Evolutionary conservation across 2,797 vertebrate species (phyloP).

Genomic region (Dipus sagitta): DNA sequence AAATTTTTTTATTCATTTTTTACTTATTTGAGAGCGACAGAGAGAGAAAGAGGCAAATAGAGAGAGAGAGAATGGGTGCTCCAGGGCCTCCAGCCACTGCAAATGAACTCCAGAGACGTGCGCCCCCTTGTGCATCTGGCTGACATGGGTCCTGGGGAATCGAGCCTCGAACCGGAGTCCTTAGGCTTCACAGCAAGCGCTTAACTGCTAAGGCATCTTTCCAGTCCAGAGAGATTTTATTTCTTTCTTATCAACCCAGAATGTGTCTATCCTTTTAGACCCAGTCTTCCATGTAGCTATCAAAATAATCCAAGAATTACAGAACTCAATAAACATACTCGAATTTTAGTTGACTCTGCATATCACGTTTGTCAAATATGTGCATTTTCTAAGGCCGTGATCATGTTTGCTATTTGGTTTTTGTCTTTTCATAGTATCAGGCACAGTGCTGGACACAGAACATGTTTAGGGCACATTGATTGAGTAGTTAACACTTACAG

Average conservation of each 20-base stretch:
- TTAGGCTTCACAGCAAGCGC: too few species aligned
- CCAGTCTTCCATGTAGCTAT: neutral
- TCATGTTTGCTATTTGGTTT: neutral
- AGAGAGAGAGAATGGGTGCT: too few species aligned
- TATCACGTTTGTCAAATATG: neutral
- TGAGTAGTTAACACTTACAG: neutral
- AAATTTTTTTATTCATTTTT: too few species aligned
- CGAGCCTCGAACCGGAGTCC: too few species aligned
- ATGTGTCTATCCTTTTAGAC: neutral
- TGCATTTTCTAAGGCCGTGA: neutral
- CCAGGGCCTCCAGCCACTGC: too few species aligned
- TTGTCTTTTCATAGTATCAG: neutral
- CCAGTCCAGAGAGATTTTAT: neutral
- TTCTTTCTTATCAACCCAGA: neutral
- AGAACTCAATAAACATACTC: neutral
- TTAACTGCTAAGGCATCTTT: too few species aligned
- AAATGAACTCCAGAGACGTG: too few species aligned
- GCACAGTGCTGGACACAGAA: neutral
- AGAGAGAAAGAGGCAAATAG: too few species aligned
- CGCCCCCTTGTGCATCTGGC: too few species aligned
- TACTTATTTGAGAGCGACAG: too few species aligned
- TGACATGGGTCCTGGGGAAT: too few species aligned
- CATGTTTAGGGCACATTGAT: neutral
- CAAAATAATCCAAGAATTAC: neutral
- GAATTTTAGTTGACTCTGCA: neutral